Evolutionary conservation across 2,888 invertebrate genomes (phyloP).

Genomic region (Anodontia alba): DNA sequence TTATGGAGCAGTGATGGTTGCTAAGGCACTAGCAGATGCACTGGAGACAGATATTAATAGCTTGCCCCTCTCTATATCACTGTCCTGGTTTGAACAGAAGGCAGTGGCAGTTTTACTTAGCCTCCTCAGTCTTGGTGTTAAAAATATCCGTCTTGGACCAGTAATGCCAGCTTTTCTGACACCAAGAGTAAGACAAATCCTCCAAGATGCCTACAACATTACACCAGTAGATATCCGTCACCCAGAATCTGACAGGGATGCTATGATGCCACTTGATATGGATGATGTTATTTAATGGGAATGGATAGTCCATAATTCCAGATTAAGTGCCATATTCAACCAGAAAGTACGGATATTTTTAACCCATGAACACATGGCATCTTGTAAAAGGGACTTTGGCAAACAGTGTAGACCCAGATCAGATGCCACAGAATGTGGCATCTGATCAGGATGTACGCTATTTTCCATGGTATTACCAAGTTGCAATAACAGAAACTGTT

Average conservation of each 20-base stretch:
- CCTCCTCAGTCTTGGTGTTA: constrained; percentile 70
- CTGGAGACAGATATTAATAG: constrained; percentile 73
- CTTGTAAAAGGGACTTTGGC: too few species aligned
- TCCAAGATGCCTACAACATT: constrained; percentile 67
- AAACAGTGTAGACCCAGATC: too few species aligned
- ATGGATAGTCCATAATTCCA: too few species aligned
- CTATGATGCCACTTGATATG: constrained; percentile 53
- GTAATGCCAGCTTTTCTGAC: constrained; percentile 75
- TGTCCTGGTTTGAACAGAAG: constrained; percentile 77
- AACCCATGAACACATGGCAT: too few species aligned
- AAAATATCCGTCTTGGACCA: constrained; percentile 72
- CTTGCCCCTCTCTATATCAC: constrained; percentile 68
- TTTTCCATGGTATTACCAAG: too few species aligned
- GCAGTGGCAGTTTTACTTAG: constrained; percentile 73
- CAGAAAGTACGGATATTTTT: too few species aligned
- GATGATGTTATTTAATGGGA: background rate
- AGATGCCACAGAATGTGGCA: too few species aligned
- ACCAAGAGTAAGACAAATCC: constrained; percentile 61
- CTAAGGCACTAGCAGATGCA: constrained; percentile 68
- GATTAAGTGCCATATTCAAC: too few species aligned
- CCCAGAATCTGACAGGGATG: constrained; percentile 63
- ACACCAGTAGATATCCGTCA: constrained; percentile 64
- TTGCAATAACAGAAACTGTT: too few species aligned
- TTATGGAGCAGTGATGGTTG: constrained; percentile 72
- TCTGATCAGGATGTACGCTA: too few species aligned